Percentiles rank a stretch among this genome's conserved stretches.
These are phyloP conservation scores for Nesoenas mayeri DNA, from an alignment of 2,113 vertebrate genomes.

Conservation along the genomic window DNA sequence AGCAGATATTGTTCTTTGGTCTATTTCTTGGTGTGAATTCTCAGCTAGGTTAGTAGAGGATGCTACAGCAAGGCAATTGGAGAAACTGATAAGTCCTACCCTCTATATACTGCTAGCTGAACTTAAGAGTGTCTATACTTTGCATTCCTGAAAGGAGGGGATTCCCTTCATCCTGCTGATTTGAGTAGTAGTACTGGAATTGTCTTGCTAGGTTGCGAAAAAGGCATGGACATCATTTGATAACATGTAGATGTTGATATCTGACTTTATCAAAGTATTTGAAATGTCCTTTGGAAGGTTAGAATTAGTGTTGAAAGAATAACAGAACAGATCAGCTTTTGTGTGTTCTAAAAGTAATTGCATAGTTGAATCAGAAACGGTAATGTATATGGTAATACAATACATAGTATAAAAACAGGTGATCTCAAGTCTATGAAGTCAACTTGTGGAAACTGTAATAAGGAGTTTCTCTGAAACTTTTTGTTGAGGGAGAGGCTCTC, in stretches of 20 bases:
- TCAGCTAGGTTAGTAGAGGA: neutral
- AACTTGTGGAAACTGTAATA: neutral
- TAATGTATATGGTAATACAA: neutral
- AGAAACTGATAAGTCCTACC: neutral
- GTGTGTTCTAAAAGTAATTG: slow-evolving; percentile 10
- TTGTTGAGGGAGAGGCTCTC: neutral
- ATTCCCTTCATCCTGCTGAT: neutral
- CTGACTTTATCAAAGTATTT: neutral
- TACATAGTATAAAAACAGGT: neutral
- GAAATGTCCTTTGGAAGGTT: slow-evolving; percentile 43
- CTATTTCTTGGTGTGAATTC: neutral
- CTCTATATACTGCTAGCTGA: neutral
- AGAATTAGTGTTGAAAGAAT: neutral
- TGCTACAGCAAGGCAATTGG: neutral
- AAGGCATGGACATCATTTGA: neutral
- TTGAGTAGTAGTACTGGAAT: neutral
- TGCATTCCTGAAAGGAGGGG: neutral
- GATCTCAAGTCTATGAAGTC: neutral
- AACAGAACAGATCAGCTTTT: neutral
- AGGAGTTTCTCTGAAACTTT: neutral
- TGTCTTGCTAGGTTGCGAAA: neutral
- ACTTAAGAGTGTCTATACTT: neutral
- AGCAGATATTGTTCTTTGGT: neutral
- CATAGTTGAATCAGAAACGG: neutral
- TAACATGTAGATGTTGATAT: neutral